Evolutionary conservation across 2,113 vertebrate species (phyloP).

Genomic region (Ornithorhynchus anatinus): DNA sequence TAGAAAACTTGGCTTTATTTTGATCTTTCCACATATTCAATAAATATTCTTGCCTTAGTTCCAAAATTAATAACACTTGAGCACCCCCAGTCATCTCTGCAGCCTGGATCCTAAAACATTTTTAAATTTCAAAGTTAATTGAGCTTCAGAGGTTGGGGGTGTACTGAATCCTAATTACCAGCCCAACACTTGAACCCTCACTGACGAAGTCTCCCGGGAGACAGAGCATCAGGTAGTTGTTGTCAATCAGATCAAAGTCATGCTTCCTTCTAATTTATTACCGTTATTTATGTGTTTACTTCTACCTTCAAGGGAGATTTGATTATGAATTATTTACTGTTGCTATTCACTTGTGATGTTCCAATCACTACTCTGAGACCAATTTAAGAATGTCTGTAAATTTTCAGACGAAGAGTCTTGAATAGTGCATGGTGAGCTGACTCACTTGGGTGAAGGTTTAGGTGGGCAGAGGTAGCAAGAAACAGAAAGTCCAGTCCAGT

Average conservation of each 20-base stretch:
- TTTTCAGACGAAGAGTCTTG: slow-evolving; percentile 43
- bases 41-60: slow-evolving; percentile 19
- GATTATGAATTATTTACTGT: slow-evolving; percentile 68
- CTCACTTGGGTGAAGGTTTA: neutral
- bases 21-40: neutral
- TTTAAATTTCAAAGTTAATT: slow-evolving; percentile 47
- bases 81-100: slow-evolving; percentile 9
- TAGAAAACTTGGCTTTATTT: slow-evolving; percentile 27
- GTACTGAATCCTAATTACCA: slow-evolving; percentile 38
- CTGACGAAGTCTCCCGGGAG: slow-evolving; percentile 54
- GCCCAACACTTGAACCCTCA: neutral
- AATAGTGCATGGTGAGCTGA: slow-evolving; percentile 48
- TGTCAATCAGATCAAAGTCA: slow-evolving; percentile 66
- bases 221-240: slow-evolving; percentile 58
- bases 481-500: no score
- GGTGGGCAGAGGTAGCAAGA: neutral
- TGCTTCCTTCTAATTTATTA: slow-evolving; percentile 58
- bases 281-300: slow-evolving; percentile 63
- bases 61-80: slow-evolving; percentile 31
- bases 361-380: slow-evolving; percentile 52
- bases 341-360: slow-evolving; percentile 53
- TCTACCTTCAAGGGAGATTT: slow-evolving; percentile 53
- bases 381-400: slow-evolving; percentile 59
- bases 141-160: slow-evolving; percentile 24
- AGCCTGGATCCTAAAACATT: slow-evolving; percentile 18